Evolutionary conservation across 2,888 invertebrate genomes (phyloP), one percentile per base, ranked within the genome.

Genomic region (Cryptocheilus praepositus): DNA sequence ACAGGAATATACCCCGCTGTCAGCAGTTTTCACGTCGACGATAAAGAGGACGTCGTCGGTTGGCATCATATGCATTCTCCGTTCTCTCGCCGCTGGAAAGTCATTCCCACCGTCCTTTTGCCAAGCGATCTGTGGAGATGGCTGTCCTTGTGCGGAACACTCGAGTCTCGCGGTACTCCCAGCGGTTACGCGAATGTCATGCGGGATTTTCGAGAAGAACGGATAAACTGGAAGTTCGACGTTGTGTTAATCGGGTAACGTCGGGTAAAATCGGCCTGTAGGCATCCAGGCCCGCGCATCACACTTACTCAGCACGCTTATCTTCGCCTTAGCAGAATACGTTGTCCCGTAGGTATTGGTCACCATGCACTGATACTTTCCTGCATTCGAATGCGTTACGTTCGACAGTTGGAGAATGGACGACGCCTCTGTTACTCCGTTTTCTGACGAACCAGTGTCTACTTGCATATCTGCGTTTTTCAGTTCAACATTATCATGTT

Each of bases 1-100:
- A 89, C 98, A 98, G 59, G 96, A 97, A 86, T 98, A 98, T 36
- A 96, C 91, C 0, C 98, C 98, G 89, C 95, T 95, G 85, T 98
- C 98, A 44, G 93, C 92, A 0, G 94, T 92, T 88, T 96, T 96
- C 21, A 96, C 96, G 89, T 96, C 94, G n/a, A 96, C 92, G 79
- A 98, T 98, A 85, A 97, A 96, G 87, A 98, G 96, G 0, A 95
- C 93, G 87, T 97, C 96, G 86, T 98, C 98, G 36, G 93, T 93
- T 0, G 96, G 95, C 92, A 97, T 95, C 55, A 98, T 96, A 89
- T 96, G 95, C 94, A 98, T 95, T 45, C 98, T 91, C 53, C 98
- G 92, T 88, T 98, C 98, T 78, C 95, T 92, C 8, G 98, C 98
- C 4, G 98, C 98, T 7, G 98, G 98, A 88, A 98, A 98, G 85